Conservation (phyloP, 2,888 invertebrate genomes). For the Eupithecia dodoneata region DNA sequence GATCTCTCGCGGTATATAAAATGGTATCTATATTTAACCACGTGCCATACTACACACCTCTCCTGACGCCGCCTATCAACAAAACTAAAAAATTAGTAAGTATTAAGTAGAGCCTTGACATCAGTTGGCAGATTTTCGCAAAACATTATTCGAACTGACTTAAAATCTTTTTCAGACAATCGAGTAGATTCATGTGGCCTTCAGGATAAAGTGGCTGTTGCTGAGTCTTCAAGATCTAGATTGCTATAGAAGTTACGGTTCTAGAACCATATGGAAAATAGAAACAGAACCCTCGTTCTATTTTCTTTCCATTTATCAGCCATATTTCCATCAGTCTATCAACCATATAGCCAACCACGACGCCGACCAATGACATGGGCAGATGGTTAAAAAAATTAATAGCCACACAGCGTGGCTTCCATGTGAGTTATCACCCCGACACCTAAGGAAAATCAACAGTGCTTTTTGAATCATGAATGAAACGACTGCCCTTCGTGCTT, state of each 20-base stretch:
- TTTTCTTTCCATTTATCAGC: not conserved
- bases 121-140: too few species aligned
- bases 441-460: slow-evolving; percentile 57
- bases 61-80: too few species aligned
- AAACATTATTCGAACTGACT: too few species aligned
- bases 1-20: not conserved
- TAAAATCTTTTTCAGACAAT: too few species aligned
- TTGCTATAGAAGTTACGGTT: not conserved
- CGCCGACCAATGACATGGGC: not conserved
- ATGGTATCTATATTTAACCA: not conserved
- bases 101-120: too few species aligned
- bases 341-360: not conserved
- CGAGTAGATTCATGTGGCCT: not conserved
- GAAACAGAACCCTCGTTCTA: not conserved
- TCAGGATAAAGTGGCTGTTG: not conserved
- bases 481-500: slow-evolving; percentile 52
- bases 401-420: not conserved
- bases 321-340: not conserved
- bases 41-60: too few species aligned
- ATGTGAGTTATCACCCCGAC: slow-evolving; percentile 34
- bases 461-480: slow-evolving; percentile 61
- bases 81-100: too few species aligned
- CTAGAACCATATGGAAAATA: not conserved
- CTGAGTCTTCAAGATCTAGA: not conserved
- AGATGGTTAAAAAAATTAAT: not conserved